Base-by-base conservation (phyloP, 64 coral and sea anemone species). In the Montipora efflorescens region DNA sequence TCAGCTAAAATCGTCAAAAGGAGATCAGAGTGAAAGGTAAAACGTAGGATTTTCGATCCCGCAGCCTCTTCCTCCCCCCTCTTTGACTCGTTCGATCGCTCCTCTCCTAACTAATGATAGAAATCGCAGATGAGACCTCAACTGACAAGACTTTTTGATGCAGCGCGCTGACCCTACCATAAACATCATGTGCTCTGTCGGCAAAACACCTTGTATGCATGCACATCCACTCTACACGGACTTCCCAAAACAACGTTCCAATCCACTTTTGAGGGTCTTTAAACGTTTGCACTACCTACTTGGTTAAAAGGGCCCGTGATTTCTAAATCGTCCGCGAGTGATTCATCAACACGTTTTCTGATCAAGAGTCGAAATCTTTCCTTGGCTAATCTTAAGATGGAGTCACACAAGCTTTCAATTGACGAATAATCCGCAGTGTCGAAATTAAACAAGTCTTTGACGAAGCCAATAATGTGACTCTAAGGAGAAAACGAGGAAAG, bases 361-460 rank as follows among this genome's bases (percentile, higher is more conserved):
- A 72, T 19, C 9, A 86, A 71, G 46, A 21, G 46, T 86, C 87
- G 83, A 5, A 22, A 61, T 80, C 91, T 61, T 81, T 67, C 57
- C 52, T 59, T 87, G 13, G 91, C 83, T 48, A 93, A 25, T 52
- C 25, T 71, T 12, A 93, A 77, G 61, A 93, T 93, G 16, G 91
- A 93, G 47, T 93, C 75, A 45, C 82, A 88, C 59, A 93, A 74
- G 67, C 83, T 88, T 46, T 55, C 77, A 45, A 88, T 7, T 44
- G 91, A 67, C 15, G 83, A 80, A 61, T 88, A 93, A 69, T 93
- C 92, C 16, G 84, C 62, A 25, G 76, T 82, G 50, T 74, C 25
- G 47, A 93, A 93, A 62, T 87, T 78, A 15, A 93, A 93, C 5
- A 93, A 12, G 48, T 93, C 92, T 74, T 75, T 79, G 75, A 93